phyloP scores from a whole-genome alignment of 2,888 invertebrate species.

The Tridacna crocea region DNA sequence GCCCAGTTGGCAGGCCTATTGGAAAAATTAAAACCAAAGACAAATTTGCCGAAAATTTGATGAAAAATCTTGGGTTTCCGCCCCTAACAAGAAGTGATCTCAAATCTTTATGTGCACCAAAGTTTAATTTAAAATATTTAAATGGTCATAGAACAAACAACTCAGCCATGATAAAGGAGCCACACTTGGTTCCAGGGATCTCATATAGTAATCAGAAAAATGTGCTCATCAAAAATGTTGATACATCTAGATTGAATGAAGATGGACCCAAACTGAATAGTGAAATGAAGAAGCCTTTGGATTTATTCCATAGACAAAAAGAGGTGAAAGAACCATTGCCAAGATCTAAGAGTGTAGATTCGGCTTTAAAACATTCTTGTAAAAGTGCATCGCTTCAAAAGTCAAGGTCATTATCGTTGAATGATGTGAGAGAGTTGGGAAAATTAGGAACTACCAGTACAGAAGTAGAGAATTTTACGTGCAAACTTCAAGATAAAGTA shows the following conservation, averaged over 20 bases:
- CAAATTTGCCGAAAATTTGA: constrained; percentile 51
- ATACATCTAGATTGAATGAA: no score
- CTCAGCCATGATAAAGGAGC: neutral
- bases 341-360: constrained; percentile 36
- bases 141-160: constrained; percentile 30
- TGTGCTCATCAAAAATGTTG: neutral
- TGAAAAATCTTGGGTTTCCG: constrained; percentile 53
- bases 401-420: constrained; percentile 37
- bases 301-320: neutral
- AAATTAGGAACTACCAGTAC: no score
- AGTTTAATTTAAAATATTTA: constrained; percentile 1
- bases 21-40: constrained; percentile 23
- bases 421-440: neutral
- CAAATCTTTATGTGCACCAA: constrained; percentile 33
- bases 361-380: neutral
- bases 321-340: neutral
- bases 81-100: constrained; percentile 46
- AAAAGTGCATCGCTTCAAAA: neutral
- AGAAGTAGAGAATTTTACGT: neutral
- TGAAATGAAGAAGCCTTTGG: neutral
- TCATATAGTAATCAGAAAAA: neutral
- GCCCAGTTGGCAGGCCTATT: neutral
- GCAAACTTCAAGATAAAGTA: neutral
- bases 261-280: neutral
- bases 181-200: neutral